Evolutionary conservation across 2,888 invertebrate species (phyloP).

Genomic region (Drosophila paranaensis): DNA sequence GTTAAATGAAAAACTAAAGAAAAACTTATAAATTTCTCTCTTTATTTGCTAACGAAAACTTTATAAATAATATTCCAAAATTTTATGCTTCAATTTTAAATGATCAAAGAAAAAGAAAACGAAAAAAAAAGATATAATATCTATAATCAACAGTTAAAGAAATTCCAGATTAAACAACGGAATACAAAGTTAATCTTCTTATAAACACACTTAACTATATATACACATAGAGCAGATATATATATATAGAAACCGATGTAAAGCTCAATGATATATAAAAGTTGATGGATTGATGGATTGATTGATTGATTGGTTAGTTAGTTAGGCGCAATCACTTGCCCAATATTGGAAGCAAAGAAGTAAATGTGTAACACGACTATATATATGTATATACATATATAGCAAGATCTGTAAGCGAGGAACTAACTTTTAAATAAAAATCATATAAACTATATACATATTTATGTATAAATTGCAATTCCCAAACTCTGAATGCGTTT

Average conservation of each 20-base stretch:
- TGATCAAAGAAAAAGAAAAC: constrained; percentile 10
- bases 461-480: constrained; percentile 46
- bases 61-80: constrained; percentile 49
- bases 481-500: constrained; percentile 31
- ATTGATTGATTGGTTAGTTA: constrained; percentile 30
- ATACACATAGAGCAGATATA: constrained; percentile 31
- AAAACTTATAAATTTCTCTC: constrained; percentile 14
- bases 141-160: constrained; percentile 72
- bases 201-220: constrained; percentile 34
- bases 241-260: constrained; percentile 33
- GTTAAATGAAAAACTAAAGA: constrained; percentile 25
- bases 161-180: constrained; percentile 57
- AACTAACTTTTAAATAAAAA: constrained; percentile 61
- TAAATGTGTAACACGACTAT: too few species aligned
- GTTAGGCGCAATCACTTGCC: constrained; percentile 32
- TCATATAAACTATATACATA: constrained; percentile 35
- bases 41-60: constrained; percentile 36
- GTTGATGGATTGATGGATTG: constrained; percentile 13
- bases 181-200: constrained; percentile 63
- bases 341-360: constrained; percentile 23
- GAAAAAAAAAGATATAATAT: constrained; percentile 13
- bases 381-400: constrained; percentile 20
- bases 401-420: constrained; percentile 42
- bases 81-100: constrained; percentile 52
- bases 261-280: constrained; percentile 42